Percentiles rank a stretch among this genome's conserved stretches.
These are phyloP conservation scores for Eremobia ochroleuca DNA, from an alignment of 2,888 invertebrate genomes.

Conservation along the genomic window DNA sequence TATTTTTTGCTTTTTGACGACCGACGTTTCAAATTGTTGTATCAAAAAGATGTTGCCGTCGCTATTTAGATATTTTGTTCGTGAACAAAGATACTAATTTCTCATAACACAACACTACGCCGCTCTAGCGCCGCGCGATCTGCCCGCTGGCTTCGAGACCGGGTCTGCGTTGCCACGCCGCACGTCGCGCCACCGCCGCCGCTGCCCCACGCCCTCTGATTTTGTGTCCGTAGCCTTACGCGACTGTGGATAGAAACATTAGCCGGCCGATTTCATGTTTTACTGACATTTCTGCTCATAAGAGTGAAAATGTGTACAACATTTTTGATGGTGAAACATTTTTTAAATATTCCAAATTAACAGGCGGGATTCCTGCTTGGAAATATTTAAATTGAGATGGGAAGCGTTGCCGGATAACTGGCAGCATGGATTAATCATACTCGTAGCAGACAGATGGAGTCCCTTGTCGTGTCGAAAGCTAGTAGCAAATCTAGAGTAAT, in stretches of 20 bases:
- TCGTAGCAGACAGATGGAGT: conserved; percentile 8
- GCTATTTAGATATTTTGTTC: no score
- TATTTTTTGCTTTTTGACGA: no score
- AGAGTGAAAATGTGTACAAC: conserved; percentile 13
- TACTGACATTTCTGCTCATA: conserved; percentile 20
- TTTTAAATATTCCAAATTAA: conserved; percentile 31
- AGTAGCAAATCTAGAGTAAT: conserved; percentile 13
- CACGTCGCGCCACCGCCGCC: no score
- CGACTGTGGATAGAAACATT: conserved; percentile 30
- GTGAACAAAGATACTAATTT: no score
- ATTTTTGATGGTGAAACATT: conserved; percentile 10
- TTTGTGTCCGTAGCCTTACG: no score
- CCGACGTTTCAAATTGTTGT: no score
- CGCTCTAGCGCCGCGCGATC: no score
- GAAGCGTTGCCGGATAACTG: not conserved
- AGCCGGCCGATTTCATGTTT: conserved; percentile 23
- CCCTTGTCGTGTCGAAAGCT: conserved; percentile 7
- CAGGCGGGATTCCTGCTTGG: not conserved
- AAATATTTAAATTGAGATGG: conserved; percentile 43
- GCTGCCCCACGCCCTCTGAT: no score
- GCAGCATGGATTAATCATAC: conserved; percentile 28
- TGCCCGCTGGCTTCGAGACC: no score
- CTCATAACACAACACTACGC: no score
- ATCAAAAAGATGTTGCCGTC: no score
- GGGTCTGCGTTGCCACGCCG: no score